Percentiles rank a stretch among this genome's conserved stretches.
These are phyloP conservation scores for Osmoderma eremita DNA, from an alignment of 2,888 invertebrate species.

Conservation along the genomic window DNA sequence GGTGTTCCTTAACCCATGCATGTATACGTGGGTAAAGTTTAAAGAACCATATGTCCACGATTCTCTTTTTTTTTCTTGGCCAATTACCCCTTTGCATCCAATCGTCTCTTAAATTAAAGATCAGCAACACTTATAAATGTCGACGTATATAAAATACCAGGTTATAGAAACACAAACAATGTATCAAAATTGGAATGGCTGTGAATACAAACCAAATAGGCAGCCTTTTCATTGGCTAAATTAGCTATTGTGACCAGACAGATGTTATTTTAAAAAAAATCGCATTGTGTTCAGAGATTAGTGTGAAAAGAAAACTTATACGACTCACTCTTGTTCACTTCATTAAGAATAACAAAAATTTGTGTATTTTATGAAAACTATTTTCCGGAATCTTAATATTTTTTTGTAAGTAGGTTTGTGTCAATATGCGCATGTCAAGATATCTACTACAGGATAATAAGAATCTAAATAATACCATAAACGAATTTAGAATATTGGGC, in stretches of 20 bases:
- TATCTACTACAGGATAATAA: background rate
- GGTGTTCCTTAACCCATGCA: conserved; percentile 3
- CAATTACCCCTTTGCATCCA: background rate
- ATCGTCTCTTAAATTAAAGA: background rate
- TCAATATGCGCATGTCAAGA: background rate
- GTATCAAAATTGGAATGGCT: too few relatives aligned
- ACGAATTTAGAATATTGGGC: too few relatives aligned
- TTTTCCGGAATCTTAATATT: too few relatives aligned
- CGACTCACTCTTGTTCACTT: too few relatives aligned
- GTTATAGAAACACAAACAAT: background rate
- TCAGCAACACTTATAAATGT: conserved; percentile 11
- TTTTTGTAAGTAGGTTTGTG: background rate
- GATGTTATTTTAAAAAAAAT: background rate
- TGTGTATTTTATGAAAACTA: too few relatives aligned
- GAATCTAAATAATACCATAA: too few relatives aligned
- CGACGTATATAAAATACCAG: background rate
- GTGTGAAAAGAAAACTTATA: too few relatives aligned
- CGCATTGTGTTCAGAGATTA: too few relatives aligned
- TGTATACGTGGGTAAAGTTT: background rate
- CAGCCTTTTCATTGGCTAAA: too few relatives aligned
- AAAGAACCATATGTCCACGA: conserved; percentile 14
- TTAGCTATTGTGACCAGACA: too few relatives aligned
- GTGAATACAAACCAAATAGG: too few relatives aligned
- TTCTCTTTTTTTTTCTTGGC: background rate
- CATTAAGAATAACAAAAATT: too few relatives aligned